These are phyloP conservation scores for Globodera ellingtonae DNA, from an alignment of 1,140 invertebrate species.

Conservation along the genomic window DNA sequence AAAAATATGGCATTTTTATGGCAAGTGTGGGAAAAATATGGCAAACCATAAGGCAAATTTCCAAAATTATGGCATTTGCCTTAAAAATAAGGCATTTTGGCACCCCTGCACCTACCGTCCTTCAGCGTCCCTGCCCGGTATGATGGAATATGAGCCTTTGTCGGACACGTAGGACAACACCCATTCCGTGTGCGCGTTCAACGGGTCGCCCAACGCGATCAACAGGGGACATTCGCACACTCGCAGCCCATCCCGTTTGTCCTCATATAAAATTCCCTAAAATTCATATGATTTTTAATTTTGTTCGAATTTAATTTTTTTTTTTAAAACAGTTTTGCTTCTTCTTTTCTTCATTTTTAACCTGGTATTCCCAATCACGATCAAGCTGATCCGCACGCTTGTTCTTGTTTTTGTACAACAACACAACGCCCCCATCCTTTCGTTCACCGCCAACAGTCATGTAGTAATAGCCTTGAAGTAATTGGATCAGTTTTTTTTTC, in stretches of 20 bases:
- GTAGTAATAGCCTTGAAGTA: background rate
- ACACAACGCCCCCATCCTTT: conserved; percentile 4
- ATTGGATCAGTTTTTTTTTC: too few species aligned
- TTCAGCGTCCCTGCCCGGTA: background rate
- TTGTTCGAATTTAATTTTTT: too few species aligned
- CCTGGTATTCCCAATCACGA: background rate
- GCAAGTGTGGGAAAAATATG: too few species aligned
- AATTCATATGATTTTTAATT: background rate
- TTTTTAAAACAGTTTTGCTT: too few species aligned
- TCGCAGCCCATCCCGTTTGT: background rate
- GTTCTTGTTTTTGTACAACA: conserved; percentile 4
- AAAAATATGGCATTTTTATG: too few species aligned
- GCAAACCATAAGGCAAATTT: too few species aligned
- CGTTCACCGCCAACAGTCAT: conserved; percentile 10
- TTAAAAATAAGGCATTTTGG: too few species aligned
- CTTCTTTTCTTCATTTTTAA: background rate
- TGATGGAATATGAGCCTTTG: background rate
- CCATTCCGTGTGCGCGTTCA: background rate
- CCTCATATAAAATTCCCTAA: conserved; percentile 4
- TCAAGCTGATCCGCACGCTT: background rate
- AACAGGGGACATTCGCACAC: conserved; percentile 6
- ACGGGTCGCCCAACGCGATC: background rate
- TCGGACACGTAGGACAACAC: background rate
- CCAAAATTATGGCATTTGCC: too few species aligned
- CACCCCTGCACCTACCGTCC: background rate